Conservation (phyloP, 1,140 invertebrate genomes). For the Rhopalosiphum maidis region DNA sequence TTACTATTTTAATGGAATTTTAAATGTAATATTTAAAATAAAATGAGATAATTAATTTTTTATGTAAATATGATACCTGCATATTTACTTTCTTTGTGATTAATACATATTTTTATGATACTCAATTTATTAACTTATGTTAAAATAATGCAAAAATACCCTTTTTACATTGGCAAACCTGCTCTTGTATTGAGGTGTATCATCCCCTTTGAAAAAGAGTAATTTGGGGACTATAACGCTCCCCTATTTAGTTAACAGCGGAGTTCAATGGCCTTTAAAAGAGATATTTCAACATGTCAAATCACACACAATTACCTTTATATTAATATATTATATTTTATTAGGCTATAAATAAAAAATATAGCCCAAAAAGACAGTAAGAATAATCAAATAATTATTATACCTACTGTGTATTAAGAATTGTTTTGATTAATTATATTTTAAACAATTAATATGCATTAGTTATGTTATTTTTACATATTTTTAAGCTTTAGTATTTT, state of each 20-base stretch:
- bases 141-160: slow-evolving; percentile 29
- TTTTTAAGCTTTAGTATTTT: too few species aligned
- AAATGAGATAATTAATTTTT: slow-evolving; percentile 6
- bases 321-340: slow-evolving; percentile 4
- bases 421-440: too few species aligned
- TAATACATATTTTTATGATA: background rate
- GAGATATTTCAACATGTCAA: slow-evolving; percentile 28
- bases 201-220: slow-evolving; percentile 7
- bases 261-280: slow-evolving; percentile 34
- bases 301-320: slow-evolving; percentile 23
- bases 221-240: slow-evolving; percentile 14
- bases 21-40: background rate
- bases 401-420: too few species aligned
- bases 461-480: background rate
- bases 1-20: background rate
- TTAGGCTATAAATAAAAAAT: background rate
- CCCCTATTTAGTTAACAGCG: background rate
- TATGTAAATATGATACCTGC: background rate
- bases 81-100: background rate
- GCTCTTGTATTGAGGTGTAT: background rate
- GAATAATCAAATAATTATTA: background rate
- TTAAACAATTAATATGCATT: background rate
- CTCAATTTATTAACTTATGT: slow-evolving; percentile 28
- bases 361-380: background rate
- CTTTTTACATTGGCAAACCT: slow-evolving; percentile 32